Evolutionary conservation across 1,140 invertebrate species (phyloP), one percentile per base, ranked within the genome.

Genomic region (Temnothorax nylanderi): DNA sequence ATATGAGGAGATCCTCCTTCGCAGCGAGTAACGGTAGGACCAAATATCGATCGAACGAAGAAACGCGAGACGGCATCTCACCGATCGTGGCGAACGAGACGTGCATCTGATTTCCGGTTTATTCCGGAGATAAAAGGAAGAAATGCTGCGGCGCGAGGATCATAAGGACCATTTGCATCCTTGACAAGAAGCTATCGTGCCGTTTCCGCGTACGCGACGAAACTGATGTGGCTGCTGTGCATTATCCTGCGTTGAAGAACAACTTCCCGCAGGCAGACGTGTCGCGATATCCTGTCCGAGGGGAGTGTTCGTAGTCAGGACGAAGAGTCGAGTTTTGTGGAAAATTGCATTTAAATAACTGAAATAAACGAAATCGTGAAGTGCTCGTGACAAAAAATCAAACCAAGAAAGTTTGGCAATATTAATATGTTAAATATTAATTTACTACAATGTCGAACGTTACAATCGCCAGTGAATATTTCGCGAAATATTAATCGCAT

Each of bases 21-120:
- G 1, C 82, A 2, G 65, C 77, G 34, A 69, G 51, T 8, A 90
- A 84, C 5, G 77, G 77, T 44, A 47, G 67, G 1, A 34, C 67
- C 0, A 87, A n/a, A 32, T 87, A 62, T n/a, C 41, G 11, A 3
- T 60, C 72, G 37, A 56, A 13, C 18, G 58, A 82, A 0, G 65
- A 71, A 21, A 62, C 58, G 26, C n/a, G 8, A 49, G 56, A 77
- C 1, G 26, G 41, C 11, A n/a, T 6, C 26, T 13, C 10, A 0
- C 3, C 26, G 3, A 54, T 60, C 3, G 32, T 8, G 7, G 56
- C 74, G 8, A 76, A 71, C 5, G 88, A 90, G 41, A 88, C 89
- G 7, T 60, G 37, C 18, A 85, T 89, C 49, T 88, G 85, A 89
- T 89, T 32, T 26, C 32, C 26, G 58, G 37, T 16, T 80, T 81